A percentile compares a stretch with the other conserved stretches of the same genome.
Evolutionary conservation across 2,888 invertebrate genomes (phyloP).

Genomic region (Polyommatus iphigenia): DNA sequence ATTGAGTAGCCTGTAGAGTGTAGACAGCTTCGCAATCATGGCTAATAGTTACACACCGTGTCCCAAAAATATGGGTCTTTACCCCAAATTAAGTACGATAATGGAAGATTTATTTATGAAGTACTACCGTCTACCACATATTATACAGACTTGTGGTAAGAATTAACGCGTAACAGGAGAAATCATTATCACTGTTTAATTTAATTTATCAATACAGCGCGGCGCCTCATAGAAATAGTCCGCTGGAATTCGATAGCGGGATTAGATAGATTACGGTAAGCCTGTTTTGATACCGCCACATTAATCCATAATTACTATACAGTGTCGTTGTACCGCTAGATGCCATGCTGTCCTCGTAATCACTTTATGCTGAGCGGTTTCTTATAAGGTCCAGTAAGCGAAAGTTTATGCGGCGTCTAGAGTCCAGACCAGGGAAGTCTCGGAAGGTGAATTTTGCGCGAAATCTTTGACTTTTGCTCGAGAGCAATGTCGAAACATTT

Average conservation of each 20-base stretch:
- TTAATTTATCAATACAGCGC: background rate
- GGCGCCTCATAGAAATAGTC: slow-evolving; percentile 6
- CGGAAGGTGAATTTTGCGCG: no score
- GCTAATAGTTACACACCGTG: no score
- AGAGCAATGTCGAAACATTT: background rate
- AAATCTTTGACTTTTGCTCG: background rate
- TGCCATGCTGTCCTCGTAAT: background rate
- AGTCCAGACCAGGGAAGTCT: no score
- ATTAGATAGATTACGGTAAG: slow-evolving; percentile 24
- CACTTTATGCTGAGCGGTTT: background rate
- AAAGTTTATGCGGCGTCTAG: background rate
- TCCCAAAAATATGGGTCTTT: no score
- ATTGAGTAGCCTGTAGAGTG: no score
- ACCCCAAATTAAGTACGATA: background rate
- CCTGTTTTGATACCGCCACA: slow-evolving; percentile 9
- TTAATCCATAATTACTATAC: slow-evolving; percentile 33
- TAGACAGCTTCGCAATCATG: no score
- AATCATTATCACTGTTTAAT: background rate
- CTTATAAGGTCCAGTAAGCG: background rate
- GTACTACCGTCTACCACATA: no score
- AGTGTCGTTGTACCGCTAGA: slow-evolving; percentile 30
- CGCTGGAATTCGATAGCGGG: slow-evolving; percentile 18
- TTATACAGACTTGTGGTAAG: background rate
- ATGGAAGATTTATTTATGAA: background rate
- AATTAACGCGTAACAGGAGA: background rate